These are phyloP conservation scores for Trachymyrmex cornetzi DNA, from an alignment of 1,140 invertebrate species.

Conservation along the genomic window DNA sequence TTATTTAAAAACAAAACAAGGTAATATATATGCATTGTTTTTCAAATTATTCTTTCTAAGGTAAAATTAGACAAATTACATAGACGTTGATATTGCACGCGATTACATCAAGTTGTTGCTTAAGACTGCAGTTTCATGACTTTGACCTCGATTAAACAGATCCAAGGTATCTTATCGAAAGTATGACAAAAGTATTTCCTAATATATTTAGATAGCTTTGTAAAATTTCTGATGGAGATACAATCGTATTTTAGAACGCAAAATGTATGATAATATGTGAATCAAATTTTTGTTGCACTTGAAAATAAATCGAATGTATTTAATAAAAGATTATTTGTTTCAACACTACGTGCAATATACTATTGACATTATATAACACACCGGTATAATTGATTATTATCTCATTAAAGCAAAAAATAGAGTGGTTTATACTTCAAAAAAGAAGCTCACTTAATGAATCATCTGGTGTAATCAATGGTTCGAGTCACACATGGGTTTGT, in stretches of 20 bases:
- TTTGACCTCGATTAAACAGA: conserved; percentile 60
- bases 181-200: background rate
- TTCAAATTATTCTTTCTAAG: background rate
- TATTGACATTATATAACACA: background rate
- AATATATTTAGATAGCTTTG: background rate
- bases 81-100: background rate
- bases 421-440: background rate
- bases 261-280: background rate
- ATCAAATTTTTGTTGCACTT: background rate
- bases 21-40: background rate
- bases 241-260: background rate
- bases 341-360: background rate
- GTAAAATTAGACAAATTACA: conserved; percentile 21
- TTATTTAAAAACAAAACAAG: background rate
- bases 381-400: background rate
- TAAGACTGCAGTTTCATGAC: conserved; percentile 43
- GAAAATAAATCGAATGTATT: background rate
- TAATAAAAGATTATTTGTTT: background rate
- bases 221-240: background rate
- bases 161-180: conserved; percentile 57
- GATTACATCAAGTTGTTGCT: conserved; percentile 31
- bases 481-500: background rate
- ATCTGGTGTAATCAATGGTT: conserved; percentile 29
- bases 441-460: background rate
- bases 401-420: background rate